These are phyloP conservation scores for Euschistus heros DNA, from an alignment of 1,140 invertebrate species.

Conservation along the genomic window DNA sequence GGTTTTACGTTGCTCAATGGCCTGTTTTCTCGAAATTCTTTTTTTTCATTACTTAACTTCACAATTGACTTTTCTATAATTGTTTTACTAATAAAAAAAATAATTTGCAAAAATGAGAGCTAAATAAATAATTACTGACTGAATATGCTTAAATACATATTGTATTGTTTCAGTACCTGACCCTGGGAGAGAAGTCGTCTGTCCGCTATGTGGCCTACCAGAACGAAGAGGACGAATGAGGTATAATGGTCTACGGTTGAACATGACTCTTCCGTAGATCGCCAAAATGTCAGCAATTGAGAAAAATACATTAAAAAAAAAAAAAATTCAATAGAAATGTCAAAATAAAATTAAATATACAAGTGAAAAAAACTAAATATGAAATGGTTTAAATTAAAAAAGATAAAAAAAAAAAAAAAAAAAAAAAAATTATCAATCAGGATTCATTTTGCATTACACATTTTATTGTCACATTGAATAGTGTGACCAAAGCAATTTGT, in stretches of 20 bases:
- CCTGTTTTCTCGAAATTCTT: no score
- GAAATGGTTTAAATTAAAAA: no score
- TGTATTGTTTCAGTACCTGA: conserved; percentile 55
- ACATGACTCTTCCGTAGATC: conserved; percentile 11
- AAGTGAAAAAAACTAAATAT: no score
- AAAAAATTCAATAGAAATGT: no score
- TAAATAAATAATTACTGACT: neutral
- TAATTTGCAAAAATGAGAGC: neutral
- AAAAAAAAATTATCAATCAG: neutral
- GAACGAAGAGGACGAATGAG: conserved; percentile 72
- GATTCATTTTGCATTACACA: conserved; percentile 1
- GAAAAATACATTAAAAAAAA: no score
- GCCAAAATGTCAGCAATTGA: no score
- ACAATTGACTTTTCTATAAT: no score
- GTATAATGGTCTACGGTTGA: conserved; percentile 21
- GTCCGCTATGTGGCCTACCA: conserved; percentile 90
- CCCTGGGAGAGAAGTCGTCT: conserved; percentile 76
- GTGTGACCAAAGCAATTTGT: conserved; percentile 16
- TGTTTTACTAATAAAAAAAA: neutral
- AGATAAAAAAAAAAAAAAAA: no score
- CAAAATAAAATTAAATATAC: no score
- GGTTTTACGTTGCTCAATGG: no score
- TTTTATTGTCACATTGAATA: neutral
- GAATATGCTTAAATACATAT: neutral
- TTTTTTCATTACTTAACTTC: no score